Evolutionary conservation across 2,113 vertebrate species (phyloP), one percentile per base, ranked within the genome.

Genomic region (Catharus bicknelli): DNA sequence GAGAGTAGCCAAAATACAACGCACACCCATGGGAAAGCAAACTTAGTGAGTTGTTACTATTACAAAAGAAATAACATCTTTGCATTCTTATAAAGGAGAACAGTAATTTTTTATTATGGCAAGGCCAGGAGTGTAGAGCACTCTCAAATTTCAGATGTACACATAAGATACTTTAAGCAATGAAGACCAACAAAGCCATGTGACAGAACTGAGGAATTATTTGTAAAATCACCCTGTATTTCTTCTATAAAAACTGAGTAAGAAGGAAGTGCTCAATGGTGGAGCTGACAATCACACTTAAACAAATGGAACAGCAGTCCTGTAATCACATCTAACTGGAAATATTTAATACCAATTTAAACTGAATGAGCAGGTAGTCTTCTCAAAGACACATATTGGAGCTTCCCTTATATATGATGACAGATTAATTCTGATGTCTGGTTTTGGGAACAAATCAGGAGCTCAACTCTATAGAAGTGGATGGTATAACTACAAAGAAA

Each of bases 241-340:
- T 50, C 55, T 83, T 36, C 63, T 73, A 30, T 7, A 91, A 94
- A 89, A 91, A 27, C 42, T 73, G 34, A 94, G 61, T 58, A 80
- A 80, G 63, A 27, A 66, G 51, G 67, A 93, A 93, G 75, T 55
- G 74, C 32, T 23, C 80, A 90, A 90, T 29, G 13, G 85, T 69
- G 82, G 88, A 93, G 82, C 55, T 66, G 38, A 59, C 42, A 90
- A 48, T 62, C 29, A 1, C 17, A 84, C n/a, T 83, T 64, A 87
- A 91, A 90, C 79, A 90, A 93, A 82, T 77, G 58, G 50, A 91
- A 83, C 14, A 63, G 43, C 23, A 88, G 45, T 40, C 75, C 57
- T 79, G 70, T 50, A 82, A 85, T 73, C 84, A 34, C 34, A 68
- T 79, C 61, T 27, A 75, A 79, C 17, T 22, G n/a, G 15, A 89